Percentiles rank a stretch among this genome's conserved stretches.
phyloP scores from a whole-genome alignment of 2,888 invertebrate species.

The Corbicula japonica region DNA sequence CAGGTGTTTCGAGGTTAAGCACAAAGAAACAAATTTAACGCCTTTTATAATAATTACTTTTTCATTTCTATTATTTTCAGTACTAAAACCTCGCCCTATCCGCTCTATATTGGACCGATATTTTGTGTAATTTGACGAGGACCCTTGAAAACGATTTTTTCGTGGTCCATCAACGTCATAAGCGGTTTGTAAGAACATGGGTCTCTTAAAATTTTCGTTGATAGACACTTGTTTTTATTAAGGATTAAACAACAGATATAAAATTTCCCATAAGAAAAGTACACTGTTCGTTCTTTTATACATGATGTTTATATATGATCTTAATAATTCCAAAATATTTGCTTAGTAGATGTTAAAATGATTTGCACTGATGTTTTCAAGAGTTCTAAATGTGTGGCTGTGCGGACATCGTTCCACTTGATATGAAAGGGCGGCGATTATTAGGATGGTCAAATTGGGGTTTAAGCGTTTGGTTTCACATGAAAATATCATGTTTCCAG shows the following conservation, averaged over 20 bases:
- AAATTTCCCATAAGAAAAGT: neutral
- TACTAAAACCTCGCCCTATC: constrained; percentile 25
- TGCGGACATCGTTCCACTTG: too few species aligned
- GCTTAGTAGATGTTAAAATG: constrained; percentile 50
- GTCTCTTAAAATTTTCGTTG: constrained; percentile 27
- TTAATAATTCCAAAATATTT: constrained; percentile 46
- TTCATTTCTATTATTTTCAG: too few species aligned
- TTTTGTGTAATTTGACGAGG: constrained; percentile 33
- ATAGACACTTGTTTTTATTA: constrained; percentile 41
- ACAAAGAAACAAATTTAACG: constrained; percentile 17
- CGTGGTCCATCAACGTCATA: constrained; percentile 44
- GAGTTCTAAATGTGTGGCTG: too few species aligned
- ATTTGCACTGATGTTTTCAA: too few species aligned
- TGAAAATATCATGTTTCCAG: too few species aligned
- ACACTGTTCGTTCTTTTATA: neutral
- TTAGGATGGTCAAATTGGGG: too few species aligned
- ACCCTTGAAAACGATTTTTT: constrained; percentile 44
- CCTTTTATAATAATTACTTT: too few species aligned
- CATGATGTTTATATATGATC: constrained; percentile 5
- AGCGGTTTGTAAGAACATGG: constrained; percentile 42
- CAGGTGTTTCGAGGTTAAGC: constrained; percentile 34
- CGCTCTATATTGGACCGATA: neutral
- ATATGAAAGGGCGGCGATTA: too few species aligned
- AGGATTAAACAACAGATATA: constrained; percentile 31
- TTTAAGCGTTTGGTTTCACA: too few species aligned